Percentiles rank a stretch among this genome's conserved stretches.
Conservation (phyloP, 2,888 invertebrate genomes). For the Scaeva pyrastri region DNA sequence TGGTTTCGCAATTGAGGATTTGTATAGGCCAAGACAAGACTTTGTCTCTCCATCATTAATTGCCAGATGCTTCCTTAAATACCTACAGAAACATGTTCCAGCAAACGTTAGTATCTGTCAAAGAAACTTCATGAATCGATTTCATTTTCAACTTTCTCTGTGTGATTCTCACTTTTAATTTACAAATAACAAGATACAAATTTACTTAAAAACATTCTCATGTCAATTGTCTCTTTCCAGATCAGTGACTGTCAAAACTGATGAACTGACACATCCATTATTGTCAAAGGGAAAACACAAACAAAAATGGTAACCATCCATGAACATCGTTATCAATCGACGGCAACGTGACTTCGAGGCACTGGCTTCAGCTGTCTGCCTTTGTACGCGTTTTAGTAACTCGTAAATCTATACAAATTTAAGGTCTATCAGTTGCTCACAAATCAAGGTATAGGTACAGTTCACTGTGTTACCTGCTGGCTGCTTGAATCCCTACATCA, state of each 20-base stretch:
- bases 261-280: constrained; percentile 33
- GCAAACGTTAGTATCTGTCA: no score
- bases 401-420: constrained; percentile 56
- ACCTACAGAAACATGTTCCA: no score
- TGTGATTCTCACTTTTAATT: not conserved
- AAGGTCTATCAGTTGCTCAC: constrained; percentile 53
- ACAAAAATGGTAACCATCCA: constrained; percentile 63
- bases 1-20: no score
- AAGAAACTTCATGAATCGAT: not conserved
- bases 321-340: constrained; percentile 61
- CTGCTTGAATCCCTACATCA: not conserved
- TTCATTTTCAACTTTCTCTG: not conserved
- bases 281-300: constrained; percentile 53
- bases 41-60: no score
- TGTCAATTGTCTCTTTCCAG: constrained; percentile 58
- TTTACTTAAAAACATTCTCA: constrained; percentile 18
- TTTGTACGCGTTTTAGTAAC: constrained; percentile 11
- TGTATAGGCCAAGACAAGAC: no score
- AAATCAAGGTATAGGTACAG: constrained; percentile 30
- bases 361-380: constrained; percentile 13
- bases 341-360: constrained; percentile 67
- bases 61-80: no score
- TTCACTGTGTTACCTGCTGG: constrained; percentile 2
- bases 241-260: constrained; percentile 43
- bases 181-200: not conserved